These are phyloP conservation scores for Podiceps cristatus DNA, from an alignment of 2,113 vertebrate species.

Conservation along the genomic window DNA sequence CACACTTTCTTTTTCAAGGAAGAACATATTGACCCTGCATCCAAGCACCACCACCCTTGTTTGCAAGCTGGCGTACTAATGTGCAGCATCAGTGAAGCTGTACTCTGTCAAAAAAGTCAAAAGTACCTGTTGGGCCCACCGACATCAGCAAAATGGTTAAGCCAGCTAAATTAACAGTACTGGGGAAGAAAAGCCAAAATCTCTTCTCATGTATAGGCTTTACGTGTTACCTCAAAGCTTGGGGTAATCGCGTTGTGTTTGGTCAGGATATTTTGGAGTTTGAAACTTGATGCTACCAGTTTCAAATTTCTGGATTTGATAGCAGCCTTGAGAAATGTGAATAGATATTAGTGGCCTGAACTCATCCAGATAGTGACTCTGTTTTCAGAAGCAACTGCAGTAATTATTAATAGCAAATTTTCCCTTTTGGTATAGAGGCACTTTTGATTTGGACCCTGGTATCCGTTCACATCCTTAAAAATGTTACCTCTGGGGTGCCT, in stretches of 20 bases:
- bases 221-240: not conserved
- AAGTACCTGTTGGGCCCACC: not conserved
- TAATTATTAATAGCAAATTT: not conserved
- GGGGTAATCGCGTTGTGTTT: not conserved
- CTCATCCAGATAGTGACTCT: not conserved
- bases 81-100: not conserved
- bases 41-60: not conserved
- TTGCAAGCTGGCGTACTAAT: not conserved
- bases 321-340: not conserved
- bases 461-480: not conserved
- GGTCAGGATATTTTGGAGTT: constrained; percentile 12
- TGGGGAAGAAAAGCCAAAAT: not conserved
- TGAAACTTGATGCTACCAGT: not conserved
- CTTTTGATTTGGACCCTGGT: not conserved
- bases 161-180: not conserved
- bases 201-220: not conserved
- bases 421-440: not conserved
- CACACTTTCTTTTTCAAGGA: not conserved
- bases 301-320: not conserved
- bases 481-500: not conserved
- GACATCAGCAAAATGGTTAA: not conserved
- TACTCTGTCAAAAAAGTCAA: not conserved
- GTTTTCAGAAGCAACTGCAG: not conserved
- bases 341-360: not conserved
- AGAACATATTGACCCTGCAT: not conserved